Conservation (phyloP, 2,797 vertebrate genomes). For the Coregonus ussuriensis region DNA sequence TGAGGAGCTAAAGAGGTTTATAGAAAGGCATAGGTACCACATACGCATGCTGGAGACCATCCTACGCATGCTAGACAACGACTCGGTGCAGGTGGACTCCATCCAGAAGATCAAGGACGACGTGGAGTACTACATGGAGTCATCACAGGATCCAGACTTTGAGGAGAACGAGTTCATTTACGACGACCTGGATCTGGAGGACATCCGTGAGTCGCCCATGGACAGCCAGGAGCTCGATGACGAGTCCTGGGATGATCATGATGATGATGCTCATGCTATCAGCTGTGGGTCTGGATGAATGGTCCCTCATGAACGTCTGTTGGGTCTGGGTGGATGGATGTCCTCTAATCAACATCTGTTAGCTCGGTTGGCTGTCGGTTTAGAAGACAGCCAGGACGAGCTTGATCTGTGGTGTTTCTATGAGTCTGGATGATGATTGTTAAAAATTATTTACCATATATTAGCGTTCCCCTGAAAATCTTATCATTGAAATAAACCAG, state of each 20-base stretch:
- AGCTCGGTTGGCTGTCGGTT: neutral
- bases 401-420: neutral
- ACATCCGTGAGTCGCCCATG: constrained; percentile 84
- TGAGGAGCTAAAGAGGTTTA: constrained; percentile 89
- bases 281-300: neutral
- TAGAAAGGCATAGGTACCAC: constrained; percentile 91
- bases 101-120: constrained; percentile 96
- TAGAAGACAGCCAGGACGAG: neutral
- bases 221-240: neutral
- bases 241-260: neutral
- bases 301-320: neutral
- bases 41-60: constrained; percentile 96
- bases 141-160: constrained; percentile 93
- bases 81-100: constrained; percentile 89
- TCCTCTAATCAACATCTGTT: neutral
- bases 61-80: constrained; percentile 94
- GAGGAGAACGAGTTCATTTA: constrained; percentile 97
- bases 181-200: constrained; percentile 92
- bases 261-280: constrained; percentile 3
- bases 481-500: neutral
- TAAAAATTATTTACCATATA: neutral
- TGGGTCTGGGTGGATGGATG: neutral
- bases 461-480: neutral
- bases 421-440: neutral
- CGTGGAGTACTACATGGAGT: constrained; percentile 95